A percentile compares a stretch with the other conserved stretches of the same genome.
These are phyloP conservation scores for Oreocharis arfaki DNA, from an alignment of 2,113 vertebrate species.

Conservation along the genomic window DNA sequence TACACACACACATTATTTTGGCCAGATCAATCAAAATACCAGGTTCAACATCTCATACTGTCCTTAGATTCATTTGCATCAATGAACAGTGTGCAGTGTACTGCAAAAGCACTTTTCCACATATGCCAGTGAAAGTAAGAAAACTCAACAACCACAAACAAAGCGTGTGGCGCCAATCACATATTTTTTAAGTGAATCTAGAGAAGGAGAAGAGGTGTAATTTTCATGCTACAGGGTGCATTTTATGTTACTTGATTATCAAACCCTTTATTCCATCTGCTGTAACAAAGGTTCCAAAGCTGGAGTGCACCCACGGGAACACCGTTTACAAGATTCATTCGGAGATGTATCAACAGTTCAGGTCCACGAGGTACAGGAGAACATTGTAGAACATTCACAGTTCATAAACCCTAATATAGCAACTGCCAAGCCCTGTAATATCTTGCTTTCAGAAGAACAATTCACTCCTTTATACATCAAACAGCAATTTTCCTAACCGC, in stretches of 20 bases:
- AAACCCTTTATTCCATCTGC: conserved; percentile 1
- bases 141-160: background rate
- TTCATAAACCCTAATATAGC: background rate
- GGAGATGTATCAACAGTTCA: background rate
- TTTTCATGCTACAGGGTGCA: background rate
- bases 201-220: background rate
- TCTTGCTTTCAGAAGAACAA: conserved; percentile 41
- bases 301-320: background rate
- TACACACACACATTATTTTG: background rate
- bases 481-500: conserved; percentile 50
- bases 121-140: background rate
- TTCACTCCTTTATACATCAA: conserved; percentile 30
- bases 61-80: background rate
- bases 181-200: background rate
- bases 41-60: background rate
- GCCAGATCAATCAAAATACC: background rate
- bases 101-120: background rate
- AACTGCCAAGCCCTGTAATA: conserved; percentile 6
- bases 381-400: conserved; percentile 36
- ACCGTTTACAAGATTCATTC: background rate
- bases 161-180: background rate
- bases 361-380: background rate
- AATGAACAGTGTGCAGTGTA: background rate
- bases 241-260: background rate
- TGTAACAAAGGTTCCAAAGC: conserved; percentile 9